Evolutionary conservation across 2,797 vertebrate genomes (phyloP), one percentile per base, ranked within the genome.

Genomic region (Cyprinodon diabolis): DNA sequence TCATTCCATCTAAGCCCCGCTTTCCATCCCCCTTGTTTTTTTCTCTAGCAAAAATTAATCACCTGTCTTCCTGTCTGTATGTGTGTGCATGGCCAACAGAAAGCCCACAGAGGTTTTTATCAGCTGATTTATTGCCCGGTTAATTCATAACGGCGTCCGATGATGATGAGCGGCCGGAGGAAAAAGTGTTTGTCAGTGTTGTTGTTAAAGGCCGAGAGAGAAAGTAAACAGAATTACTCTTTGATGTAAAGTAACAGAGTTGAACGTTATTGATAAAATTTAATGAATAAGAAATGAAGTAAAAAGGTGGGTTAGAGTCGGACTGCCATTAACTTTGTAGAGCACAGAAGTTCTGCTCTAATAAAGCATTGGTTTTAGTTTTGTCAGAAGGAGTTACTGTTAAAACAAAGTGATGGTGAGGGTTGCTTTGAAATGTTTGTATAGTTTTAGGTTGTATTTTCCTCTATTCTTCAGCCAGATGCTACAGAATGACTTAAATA

Each of bases 81-180:
- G 85, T 81, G 86, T 84, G 83, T 86, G 84, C 77, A 87, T 86
- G 87, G 86, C 87, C 86, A 78, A 84, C 84, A 86, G 89, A 88
- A 90, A 91, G 88, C 90, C 89, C 90, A 81, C 86, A 88, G 90
- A 90, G 89, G 78, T 86, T 92, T 89, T 92, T 79, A 85, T 88
- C 85, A 80, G 77, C 83, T 94, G 94, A 95, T 95, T 94, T 94
- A 95, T 95, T 93, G 92, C 93, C 4, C 84, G 91, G 85, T 92
- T 95, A 94, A 94, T 95, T 94, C 90, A 91, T 91, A 92, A 89
- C 82, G 92, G 91, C 93, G 87, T 91, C 74, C 84, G 82, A 93
- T 94, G 93, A 94, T 94, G 94, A 95, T 94, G 93, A 92, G 89
- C 75, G 83, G 83, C 87, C 79, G 76, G 73, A 12, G 86, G 86